These are phyloP conservation scores for Catostylus mosaicus DNA, from an alignment of 30 jellyfish, hydroid and myxozoan genomes.

Conservation along the genomic window DNA sequence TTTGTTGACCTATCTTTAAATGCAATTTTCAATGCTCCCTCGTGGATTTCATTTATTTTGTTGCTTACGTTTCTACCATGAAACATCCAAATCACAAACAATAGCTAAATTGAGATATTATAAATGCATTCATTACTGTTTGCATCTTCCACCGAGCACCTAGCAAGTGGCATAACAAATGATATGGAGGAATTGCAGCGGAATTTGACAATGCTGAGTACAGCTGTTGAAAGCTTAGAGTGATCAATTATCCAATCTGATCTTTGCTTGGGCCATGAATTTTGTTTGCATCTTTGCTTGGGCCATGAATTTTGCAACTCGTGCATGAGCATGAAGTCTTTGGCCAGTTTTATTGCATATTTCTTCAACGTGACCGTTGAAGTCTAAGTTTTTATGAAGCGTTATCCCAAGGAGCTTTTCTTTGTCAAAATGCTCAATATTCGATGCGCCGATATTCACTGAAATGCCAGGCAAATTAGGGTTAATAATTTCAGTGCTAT, in stretches of 20 bases:
- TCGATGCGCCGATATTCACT: constrained; percentile 17
- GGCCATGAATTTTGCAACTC: constrained; percentile 36
- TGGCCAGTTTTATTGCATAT: constrained; percentile 21
- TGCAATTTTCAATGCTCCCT: constrained; percentile 2
- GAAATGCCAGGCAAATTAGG: constrained; percentile 9
- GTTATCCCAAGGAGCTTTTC: constrained; percentile 25
- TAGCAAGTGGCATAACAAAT: constrained; percentile 20
- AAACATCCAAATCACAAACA: neutral
- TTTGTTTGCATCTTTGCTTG: constrained; percentile 12
- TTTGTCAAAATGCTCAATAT: neutral
- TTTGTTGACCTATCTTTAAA: neutral
- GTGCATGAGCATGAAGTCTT: constrained; percentile 45
- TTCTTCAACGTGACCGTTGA: neutral
- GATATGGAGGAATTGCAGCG: constrained; percentile 15
- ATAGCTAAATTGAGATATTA: neutral
- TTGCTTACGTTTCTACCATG: neutral
- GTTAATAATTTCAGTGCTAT: too few relatives aligned
- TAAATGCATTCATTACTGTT: neutral
- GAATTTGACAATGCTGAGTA: constrained; percentile 11
- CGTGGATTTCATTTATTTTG: neutral
- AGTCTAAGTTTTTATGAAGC: neutral
- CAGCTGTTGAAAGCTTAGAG: constrained; percentile 16
- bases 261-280: too few relatives aligned
- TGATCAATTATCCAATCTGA: constrained; percentile 3
- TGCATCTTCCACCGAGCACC: constrained; percentile 1